Evolutionary conservation across 1,140 invertebrate species (phyloP).

Genomic region (Acyrthosiphon pisum): DNA sequence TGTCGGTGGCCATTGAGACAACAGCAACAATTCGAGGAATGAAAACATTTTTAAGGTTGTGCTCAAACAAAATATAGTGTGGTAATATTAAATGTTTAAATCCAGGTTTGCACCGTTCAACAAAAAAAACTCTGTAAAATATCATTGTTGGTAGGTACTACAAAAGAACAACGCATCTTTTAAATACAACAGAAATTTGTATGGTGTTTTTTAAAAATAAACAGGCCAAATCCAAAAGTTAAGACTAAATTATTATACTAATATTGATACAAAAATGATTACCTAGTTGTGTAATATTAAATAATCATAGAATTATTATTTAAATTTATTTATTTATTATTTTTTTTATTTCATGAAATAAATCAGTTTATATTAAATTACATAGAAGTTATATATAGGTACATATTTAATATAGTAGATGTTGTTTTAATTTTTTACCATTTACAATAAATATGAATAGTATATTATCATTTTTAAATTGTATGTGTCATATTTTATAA

Average conservation of each 20-base stretch:
- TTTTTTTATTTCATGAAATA: background rate
- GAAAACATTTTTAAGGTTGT: background rate
- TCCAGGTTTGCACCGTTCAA: background rate
- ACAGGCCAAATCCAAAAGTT: conserved; percentile 1
- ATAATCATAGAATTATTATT: conserved; percentile 20
- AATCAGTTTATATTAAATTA: conserved; percentile 35
- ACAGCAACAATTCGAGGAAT: background rate
- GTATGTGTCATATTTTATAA: background rate
- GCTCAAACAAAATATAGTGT: conserved; percentile 2
- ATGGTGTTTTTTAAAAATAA: conserved; percentile 13
- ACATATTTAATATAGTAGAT: background rate
- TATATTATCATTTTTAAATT: background rate
- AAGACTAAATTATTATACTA: conserved; percentile 25
- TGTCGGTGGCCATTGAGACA: conserved; percentile 39
- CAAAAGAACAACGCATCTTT: background rate
- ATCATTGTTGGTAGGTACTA: background rate
- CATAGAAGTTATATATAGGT: background rate
- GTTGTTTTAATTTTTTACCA: conserved; percentile 42
- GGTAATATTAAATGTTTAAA: background rate
- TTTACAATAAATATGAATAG: conserved; percentile 24
- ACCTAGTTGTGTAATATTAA: background rate
- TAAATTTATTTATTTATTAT: conserved; percentile 30
- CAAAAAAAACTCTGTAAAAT: background rate
- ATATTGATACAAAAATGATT: conserved; percentile 4
- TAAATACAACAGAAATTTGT: background rate